Evolutionary conservation across 2,113 vertebrate species (phyloP), one percentile per base, ranked within the genome.

Genomic region (Galbula dea): DNA sequence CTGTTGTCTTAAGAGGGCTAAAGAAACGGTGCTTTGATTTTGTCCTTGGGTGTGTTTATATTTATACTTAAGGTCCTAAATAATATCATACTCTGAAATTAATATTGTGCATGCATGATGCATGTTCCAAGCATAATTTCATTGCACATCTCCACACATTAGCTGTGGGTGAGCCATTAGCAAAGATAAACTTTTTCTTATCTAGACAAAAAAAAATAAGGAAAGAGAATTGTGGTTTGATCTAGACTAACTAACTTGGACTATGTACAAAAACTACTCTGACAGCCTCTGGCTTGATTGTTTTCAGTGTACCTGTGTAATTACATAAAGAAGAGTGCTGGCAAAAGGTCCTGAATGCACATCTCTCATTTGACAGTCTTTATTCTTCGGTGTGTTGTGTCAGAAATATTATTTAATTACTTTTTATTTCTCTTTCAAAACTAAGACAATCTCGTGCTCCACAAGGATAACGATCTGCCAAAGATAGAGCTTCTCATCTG

Each of bases 111-210:
- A 6, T 26, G 45, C 41, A 3, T 4, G 6, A 5, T 65, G 5
- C 2, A 0, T 52, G 43, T 62, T 80, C 54, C 45, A 30, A 62
- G 59, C 24, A 2, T 39, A 15, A 20, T 62, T 73, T 55, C 26
- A 1, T 41, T 22, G 81, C 29, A 10, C 22, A 32, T 45, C 71
- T 43, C 46, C 67, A 15, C 18, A 12, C 0, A 0, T 55, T 34
- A 30, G 36, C 54, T 74, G 90, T 71, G 59, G 51, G 27, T 1
- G 12, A 88, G 49, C 69, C 22, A 34, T 30, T 48, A 41, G n/a
- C 34, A 48, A 63, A 48, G 11, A 30, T 34, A 73, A 86, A 74
- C 12, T 7, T 46, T 79, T 87, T 84, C 32, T 76, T 80, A 58
- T 55, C 34, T 23, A 51, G 57, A 21, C 36, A 18, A 10, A 15